Conservation (phyloP, 92 coral and sea anemone species). For the Epizoanthus rinbou region DNA sequence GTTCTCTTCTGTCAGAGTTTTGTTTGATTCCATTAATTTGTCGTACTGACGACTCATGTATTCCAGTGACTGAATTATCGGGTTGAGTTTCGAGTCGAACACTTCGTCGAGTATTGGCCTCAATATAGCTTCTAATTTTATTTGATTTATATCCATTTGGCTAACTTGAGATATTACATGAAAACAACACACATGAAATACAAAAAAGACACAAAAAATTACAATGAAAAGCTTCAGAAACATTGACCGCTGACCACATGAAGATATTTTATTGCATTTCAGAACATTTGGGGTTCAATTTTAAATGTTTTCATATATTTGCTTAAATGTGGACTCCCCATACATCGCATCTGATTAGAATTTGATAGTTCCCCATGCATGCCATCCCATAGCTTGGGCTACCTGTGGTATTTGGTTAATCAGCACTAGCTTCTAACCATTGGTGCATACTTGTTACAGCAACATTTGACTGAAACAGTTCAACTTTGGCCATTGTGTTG, state of each 20-base stretch:
- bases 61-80: neutral
- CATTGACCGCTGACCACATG: slow-evolving; percentile 29
- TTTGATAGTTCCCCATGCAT: too few relatives aligned
- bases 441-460: too few relatives aligned
- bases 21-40: neutral
- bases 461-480: too few relatives aligned
- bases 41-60: slow-evolving; percentile 2
- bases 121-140: neutral
- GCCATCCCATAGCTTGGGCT: too few relatives aligned
- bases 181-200: neutral
- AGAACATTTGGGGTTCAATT: too few relatives aligned
- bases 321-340: too few relatives aligned
- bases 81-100: neutral
- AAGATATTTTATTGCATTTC: too few relatives aligned
- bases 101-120: slow-evolving; percentile 1
- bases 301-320: too few relatives aligned
- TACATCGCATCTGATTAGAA: too few relatives aligned
- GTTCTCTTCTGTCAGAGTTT: neutral
- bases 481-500: too few relatives aligned
- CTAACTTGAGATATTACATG: slow-evolving; percentile 1
- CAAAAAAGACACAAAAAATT: neutral
- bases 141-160: neutral
- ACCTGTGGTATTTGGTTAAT: too few relatives aligned
- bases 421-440: too few relatives aligned
- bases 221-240: slow-evolving; percentile 27